Conservation (phyloP, 2,888 invertebrate genomes). For the Stenoptilia bipunctidactyla region DNA sequence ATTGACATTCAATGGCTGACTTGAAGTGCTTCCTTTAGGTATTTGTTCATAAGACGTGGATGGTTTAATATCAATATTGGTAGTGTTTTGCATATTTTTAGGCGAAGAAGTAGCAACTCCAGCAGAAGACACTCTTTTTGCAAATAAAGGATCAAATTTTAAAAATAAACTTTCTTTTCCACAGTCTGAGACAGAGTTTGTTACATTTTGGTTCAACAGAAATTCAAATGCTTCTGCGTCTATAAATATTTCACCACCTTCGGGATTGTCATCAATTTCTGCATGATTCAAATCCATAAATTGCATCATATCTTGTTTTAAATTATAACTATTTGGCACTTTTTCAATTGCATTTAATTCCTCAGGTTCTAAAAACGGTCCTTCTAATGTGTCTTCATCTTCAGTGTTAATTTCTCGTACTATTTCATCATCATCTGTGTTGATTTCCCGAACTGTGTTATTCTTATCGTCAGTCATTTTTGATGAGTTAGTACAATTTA, state of each 20-base stretch:
- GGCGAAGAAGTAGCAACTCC: conserved; percentile 37
- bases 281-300: conserved; percentile 32
- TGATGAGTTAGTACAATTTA: conserved; percentile 26
- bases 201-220: conserved; percentile 50
- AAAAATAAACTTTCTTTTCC: conserved; percentile 62
- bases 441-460: conserved; percentile 34
- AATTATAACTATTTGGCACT: conserved; percentile 23
- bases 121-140: conserved; percentile 45
- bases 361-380: conserved; percentile 50
- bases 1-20: conserved; percentile 22
- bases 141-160: conserved; percentile 59
- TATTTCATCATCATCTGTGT: conserved; percentile 61
- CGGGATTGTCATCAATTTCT: conserved; percentile 29
- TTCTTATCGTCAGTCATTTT: conserved; percentile 33
- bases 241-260: conserved; percentile 50
- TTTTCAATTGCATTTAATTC: conserved; percentile 29
- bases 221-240: conserved; percentile 61
- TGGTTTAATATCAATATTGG: conserved; percentile 20
- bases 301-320: conserved; percentile 35
- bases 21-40: conserved; percentile 30
- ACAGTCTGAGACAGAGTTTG: conserved; percentile 42
- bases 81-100: conserved; percentile 42
- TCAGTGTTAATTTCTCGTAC: conserved; percentile 52
- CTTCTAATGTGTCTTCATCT: conserved; percentile 58
- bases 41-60: conserved; percentile 5